Evolutionary conservation across 2,797 vertebrate species (phyloP).

Genomic region (Myioborus melanocephalus): DNA sequence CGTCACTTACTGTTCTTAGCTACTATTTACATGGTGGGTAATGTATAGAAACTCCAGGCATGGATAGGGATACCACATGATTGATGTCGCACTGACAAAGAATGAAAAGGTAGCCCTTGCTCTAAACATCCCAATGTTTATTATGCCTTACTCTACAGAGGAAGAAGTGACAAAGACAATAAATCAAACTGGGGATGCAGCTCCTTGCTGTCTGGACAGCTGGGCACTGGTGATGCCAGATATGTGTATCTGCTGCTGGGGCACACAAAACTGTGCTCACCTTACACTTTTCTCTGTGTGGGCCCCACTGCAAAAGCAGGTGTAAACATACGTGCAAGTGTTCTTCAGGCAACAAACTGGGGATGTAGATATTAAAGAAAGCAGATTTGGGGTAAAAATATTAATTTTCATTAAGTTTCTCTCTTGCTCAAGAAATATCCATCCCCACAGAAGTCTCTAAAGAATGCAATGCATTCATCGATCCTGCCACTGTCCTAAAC

Average conservation of each 20-base stretch:
- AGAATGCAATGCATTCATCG: neutral
- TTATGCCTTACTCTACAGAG: neutral
- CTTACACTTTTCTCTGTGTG: neutral
- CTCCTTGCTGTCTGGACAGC: neutral
- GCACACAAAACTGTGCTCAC: neutral
- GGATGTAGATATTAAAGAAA: neutral
- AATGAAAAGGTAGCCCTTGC: neutral
- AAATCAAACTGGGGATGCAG: neutral
- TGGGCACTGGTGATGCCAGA: neutral
- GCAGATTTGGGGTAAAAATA: neutral
- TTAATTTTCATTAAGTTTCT: neutral
- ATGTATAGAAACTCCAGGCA: neutral
- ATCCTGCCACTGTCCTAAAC: neutral
- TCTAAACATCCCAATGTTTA: neutral
- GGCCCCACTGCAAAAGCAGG: neutral
- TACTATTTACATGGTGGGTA: neutral
- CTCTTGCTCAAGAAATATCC: neutral
- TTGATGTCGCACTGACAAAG: neutral
- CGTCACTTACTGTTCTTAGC: neutral
- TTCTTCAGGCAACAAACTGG: neutral
- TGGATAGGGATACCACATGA: neutral
- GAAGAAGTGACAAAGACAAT: neutral
- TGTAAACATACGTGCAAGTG: neutral
- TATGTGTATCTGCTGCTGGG: fast-evolving
- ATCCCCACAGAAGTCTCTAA: neutral